These are phyloP conservation scores for Penaeus indicus DNA, from an alignment of 1,140 invertebrate genomes.

Conservation along the genomic window DNA sequence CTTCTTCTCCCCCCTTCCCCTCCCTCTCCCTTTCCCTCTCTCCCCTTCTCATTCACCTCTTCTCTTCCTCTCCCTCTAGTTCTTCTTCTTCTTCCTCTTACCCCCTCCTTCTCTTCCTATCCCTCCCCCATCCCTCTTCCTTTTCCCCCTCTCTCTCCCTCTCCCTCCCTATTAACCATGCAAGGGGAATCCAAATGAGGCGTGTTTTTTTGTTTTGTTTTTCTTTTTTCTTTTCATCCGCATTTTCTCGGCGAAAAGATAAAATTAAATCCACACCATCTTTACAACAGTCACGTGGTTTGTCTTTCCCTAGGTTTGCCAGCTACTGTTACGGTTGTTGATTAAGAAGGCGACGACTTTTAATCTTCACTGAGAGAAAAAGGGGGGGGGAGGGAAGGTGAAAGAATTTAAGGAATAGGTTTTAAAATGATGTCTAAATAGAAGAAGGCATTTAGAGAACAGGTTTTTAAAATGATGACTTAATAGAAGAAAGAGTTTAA, in stretches of 20 bases:
- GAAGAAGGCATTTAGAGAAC: neutral
- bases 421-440: neutral
- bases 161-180: neutral
- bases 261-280: too few species aligned
- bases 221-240: neutral
- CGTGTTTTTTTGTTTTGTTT: too few species aligned
- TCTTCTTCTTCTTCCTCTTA: neutral
- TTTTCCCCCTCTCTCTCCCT: neutral
- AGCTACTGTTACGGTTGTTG: too few species aligned
- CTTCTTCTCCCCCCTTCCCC: neutral
- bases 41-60: neutral
- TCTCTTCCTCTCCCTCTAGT: neutral
- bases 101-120: constrained; percentile 13
- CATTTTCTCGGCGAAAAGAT: neutral
- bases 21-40: neutral
- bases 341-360: too few species aligned
- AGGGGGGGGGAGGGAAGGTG: neutral
- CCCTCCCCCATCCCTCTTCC: neutral
- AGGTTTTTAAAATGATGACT: too few species aligned
- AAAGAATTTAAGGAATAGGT: neutral
- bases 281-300: too few species aligned
- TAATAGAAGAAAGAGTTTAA: too few species aligned
- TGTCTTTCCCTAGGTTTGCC: too few species aligned
- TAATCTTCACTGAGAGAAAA: constrained; percentile 1
- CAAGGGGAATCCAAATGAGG: neutral